phyloP scores from a whole-genome alignment of 1,140 invertebrate genomes.

The Ectropis grisescens region DNA sequence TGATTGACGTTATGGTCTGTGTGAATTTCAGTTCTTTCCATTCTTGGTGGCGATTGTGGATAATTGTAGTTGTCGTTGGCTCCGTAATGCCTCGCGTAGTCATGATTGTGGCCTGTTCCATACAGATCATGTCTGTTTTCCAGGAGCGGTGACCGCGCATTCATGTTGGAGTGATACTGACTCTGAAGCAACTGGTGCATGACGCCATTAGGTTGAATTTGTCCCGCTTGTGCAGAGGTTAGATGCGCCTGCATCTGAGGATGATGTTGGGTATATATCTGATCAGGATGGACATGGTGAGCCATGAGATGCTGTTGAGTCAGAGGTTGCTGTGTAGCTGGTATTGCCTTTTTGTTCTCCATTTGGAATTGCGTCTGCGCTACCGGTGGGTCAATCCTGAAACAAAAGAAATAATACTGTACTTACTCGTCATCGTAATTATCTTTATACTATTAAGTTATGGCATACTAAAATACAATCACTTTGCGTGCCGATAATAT shows the following conservation, averaged over 20 bases:
- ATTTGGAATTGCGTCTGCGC: conserved; percentile 74
- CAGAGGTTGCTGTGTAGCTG: conserved; percentile 59
- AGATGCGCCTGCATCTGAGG: conserved; percentile 48
- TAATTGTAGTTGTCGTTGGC: conserved; percentile 62
- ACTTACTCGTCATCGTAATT: neutral
- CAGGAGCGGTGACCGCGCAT: conserved; percentile 60
- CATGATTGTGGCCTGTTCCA: conserved; percentile 58
- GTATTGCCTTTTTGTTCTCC: conserved; percentile 77
- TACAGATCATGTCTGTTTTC: conserved; percentile 67
- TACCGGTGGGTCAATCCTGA: conserved; percentile 78
- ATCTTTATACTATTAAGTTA: neutral
- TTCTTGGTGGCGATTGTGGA: conserved; percentile 42
- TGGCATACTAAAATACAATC: neutral
- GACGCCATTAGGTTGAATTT: conserved; percentile 63
- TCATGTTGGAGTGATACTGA: conserved; percentile 60
- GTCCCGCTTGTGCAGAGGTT: conserved; percentile 62
- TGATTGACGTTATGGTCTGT: conserved; percentile 58
- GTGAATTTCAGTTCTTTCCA: conserved; percentile 44
- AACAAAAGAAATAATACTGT: conserved; percentile 41
- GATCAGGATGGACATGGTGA: conserved; percentile 61
- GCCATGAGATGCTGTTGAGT: conserved; percentile 64
- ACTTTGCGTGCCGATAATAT: conserved; percentile 16
- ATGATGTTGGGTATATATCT: conserved; percentile 55
- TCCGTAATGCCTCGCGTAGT: conserved; percentile 57
- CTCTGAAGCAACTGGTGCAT: conserved; percentile 59